Base-by-base conservation (phyloP, 1,140 invertebrate genomes). In the Drosophila equinoxialis region DNA sequence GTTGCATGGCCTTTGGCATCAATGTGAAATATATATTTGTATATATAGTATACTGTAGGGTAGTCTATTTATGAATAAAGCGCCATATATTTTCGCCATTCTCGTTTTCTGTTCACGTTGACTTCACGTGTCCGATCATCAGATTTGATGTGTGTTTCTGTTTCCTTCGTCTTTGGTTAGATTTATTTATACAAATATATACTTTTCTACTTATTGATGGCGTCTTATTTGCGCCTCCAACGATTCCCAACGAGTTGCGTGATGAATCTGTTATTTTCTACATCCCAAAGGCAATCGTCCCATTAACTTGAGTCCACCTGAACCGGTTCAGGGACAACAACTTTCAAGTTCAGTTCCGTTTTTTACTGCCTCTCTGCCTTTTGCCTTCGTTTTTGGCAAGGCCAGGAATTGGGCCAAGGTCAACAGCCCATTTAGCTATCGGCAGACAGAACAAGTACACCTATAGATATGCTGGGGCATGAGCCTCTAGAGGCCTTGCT, bases 271-370 rank as follows among this genome's bases (percentile, higher is more conserved):
- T 51, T 51, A 17, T 51, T 51, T 51, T 51, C 17, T 51, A 51
- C 45, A 51, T 63, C 26, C 63, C 66, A 60, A 57, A 74, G 64
- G 51, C 60, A 73, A 77, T 74, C 69, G 81, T 37, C 77, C 63
- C 75, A 60, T 70, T 70, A 71, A 73, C 45, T 51, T 51, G 79
- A 66, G 57, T 68, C 71, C 72, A 73, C 71, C 79, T 77, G 76
- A 83, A 87, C 84, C 83, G 77, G 83, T 87, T 89, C 83, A 87
- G 84, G 84, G 76, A 80, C 79, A 83, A 82, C 83, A 89, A 87
- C 83, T 89, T 89, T 87, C 84, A 89, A 83, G 83, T 89, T 87
- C 83, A 89, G 57, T 62, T 71, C 65, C 65, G 71, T 80, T 80
- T 72, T 30, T 41, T 37, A 10, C 10, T 14, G 23, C 20, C 35